Conservation (phyloP, 1,140 invertebrate species). For the Elymnias hypermnestra region DNA sequence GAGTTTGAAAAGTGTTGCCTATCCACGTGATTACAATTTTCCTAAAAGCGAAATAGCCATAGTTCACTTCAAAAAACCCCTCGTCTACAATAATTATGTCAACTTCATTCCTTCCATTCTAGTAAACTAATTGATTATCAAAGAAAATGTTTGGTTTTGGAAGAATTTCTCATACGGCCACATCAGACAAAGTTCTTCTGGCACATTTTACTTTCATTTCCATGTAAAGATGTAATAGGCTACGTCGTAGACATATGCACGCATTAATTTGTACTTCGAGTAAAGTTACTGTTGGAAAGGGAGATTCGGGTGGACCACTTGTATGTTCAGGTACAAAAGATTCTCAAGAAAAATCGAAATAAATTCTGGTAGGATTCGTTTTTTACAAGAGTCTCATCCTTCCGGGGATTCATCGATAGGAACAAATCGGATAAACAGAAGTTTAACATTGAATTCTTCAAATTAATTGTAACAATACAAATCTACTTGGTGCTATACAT, state of each 20-base stretch:
- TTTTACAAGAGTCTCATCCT: conserved; percentile 45
- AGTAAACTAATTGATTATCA: conserved; percentile 25
- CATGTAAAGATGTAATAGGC: conserved; percentile 34
- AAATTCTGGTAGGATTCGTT: conserved; percentile 43
- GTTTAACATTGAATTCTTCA: background rate
- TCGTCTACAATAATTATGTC: conserved; percentile 34
- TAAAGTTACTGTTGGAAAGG: conserved; percentile 33
- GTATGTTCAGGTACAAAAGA: conserved; percentile 41
- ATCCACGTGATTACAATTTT: conserved; percentile 35
- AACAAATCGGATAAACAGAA: too few relatives aligned
- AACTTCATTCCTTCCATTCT: conserved; percentile 32
- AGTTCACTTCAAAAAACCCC: conserved; percentile 24
- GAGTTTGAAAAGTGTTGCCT: conserved; percentile 20
- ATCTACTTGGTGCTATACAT: conserved; percentile 26
- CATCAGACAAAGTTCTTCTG: conserved; percentile 27
- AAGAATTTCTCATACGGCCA: conserved; percentile 13
- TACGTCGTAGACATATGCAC: too few relatives aligned
- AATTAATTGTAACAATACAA: conserved; percentile 20
- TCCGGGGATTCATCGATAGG: conserved; percentile 21
- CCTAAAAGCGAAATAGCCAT: conserved; percentile 42
- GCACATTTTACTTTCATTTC: conserved; percentile 32
- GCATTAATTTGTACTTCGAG: conserved; percentile 42
- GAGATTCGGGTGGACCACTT: conserved; percentile 55
- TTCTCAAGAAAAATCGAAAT: conserved; percentile 31
- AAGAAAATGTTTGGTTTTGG: conserved; percentile 46